Evolutionary conservation across 2,113 vertebrate genomes (phyloP), one percentile per base, ranked within the genome.

Genomic region (Lepisosteus osseus): DNA sequence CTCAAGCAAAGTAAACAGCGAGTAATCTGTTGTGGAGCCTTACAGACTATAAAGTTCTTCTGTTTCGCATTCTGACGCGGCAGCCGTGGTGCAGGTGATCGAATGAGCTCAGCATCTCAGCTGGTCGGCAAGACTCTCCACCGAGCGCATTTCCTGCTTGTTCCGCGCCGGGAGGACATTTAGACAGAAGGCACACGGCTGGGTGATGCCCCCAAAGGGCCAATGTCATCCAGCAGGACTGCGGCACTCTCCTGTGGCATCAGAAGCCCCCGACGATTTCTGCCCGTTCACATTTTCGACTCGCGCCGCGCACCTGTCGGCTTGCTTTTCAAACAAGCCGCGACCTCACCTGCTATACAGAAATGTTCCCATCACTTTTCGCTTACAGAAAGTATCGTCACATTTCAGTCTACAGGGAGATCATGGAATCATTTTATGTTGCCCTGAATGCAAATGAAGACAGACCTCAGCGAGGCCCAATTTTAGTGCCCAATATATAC

Each of bases 281-380:
- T 56, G 42, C 13, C 61, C 55, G 51, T 59, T 43, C 47, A 12
- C 9, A 67, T 41, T 72, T 72, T 72, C 71, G 64, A 67, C 15
- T 29, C 45, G 13, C 11, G 15, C 44, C 4, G 43, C 8, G 43
- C 17, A 29, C 12, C 29, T 29, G 29, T 29, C 29, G 1, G 29
- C 29, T 29, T 29, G 29, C 29, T 29, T 29, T 29, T 29, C 29
- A 29, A 29, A 29, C 0, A 29, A 29, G 29, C 29, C 29, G 29
- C 29, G 29, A 29, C 29, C 29, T 29, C 29, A 29, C 29, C 1
- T 29, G 29, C 29, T 29, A 29, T 29, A 29, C 29, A 29, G 29
- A 29, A 29, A 29, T 29, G 29, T 29, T 29, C 29, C 29, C 29
- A 29, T 29, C 2, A 29, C 2, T 29, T 29, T 29, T 29, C 29